A percentile compares a stretch with the other conserved stretches of the same genome.
phyloP scores from a whole-genome alignment of 2,797 vertebrate genomes.

The Peromyscus eremicus region DNA sequence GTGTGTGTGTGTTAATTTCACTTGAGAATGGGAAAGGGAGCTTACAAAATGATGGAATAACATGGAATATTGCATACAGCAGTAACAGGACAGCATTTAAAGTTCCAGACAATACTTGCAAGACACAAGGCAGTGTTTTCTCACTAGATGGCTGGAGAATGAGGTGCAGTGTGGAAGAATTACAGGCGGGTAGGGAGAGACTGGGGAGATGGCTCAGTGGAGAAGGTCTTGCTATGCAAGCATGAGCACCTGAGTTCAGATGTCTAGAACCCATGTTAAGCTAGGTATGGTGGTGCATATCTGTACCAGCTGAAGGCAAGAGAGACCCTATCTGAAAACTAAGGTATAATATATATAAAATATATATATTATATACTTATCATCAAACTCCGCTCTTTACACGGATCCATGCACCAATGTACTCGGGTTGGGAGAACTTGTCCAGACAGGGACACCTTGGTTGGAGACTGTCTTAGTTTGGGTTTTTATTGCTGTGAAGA shows the following conservation, averaged over 20 bases:
- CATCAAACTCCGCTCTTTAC: background rate
- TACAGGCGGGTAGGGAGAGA: background rate
- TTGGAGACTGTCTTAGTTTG: background rate
- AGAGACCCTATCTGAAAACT: background rate
- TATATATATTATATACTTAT: background rate
- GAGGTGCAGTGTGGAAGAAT: background rate
- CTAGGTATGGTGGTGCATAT: background rate
- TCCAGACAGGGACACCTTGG: background rate
- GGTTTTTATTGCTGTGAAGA: too few relatives aligned
- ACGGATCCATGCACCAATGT: too few relatives aligned
- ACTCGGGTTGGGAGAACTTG: background rate
- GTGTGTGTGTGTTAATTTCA: constrained; percentile 67
- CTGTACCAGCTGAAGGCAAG: background rate
- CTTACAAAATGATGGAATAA: constrained; percentile 58
- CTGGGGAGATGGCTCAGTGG: background rate
- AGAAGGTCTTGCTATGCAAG: background rate
- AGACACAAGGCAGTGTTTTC: background rate
- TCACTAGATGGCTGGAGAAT: background rate
- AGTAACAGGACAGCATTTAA: constrained; percentile 39
- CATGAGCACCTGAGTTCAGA: background rate
- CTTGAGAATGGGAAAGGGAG: constrained; percentile 61
- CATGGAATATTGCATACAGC: constrained; percentile 18
- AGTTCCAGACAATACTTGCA: background rate
- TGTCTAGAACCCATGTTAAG: background rate
- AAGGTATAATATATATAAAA: background rate